Conservation (phyloP, 92 coral and sea anemone species). For the Bergia sp. region DNA sequence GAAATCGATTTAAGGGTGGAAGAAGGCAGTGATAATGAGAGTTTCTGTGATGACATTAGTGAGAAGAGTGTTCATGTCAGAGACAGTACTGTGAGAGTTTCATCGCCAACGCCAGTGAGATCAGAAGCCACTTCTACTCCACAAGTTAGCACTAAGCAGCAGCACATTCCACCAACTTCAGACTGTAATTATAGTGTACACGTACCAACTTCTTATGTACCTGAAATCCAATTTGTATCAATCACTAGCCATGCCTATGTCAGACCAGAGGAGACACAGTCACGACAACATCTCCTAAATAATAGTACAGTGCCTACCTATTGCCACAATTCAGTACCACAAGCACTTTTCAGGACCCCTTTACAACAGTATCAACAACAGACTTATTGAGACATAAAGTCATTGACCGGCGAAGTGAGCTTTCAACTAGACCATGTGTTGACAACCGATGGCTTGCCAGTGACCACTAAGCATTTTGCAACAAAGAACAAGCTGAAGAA, state of each 20-base stretch:
- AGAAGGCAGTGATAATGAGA: slow-evolving; percentile 15
- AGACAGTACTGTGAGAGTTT: neutral
- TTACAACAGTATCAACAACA: neutral
- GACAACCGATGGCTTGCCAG: slow-evolving; percentile 42
- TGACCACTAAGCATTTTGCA: slow-evolving; percentile 40
- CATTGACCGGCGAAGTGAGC: slow-evolving; percentile 61
- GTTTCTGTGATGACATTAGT: neutral
- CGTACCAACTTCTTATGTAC: slow-evolving; percentile 7
- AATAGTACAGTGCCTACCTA: neutral
- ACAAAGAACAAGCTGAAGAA: slow-evolving; percentile 56
- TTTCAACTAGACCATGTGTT: slow-evolving; percentile 53
- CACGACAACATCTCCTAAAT: neutral
- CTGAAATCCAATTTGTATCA: slow-evolving; percentile 26
- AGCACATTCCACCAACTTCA: neutral
- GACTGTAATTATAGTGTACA: no score
- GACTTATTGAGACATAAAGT: slow-evolving; percentile 34
- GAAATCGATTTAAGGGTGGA: slow-evolving; percentile 19
- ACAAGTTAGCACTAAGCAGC: slow-evolving; percentile 9
- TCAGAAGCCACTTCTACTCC: neutral
- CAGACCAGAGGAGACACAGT: slow-evolving; percentile 3
- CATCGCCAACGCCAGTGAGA: neutral
- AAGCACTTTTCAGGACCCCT: neutral
- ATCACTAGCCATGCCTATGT: slow-evolving; percentile 12
- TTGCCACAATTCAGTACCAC: neutral
- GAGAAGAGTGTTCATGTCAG: neutral